Evolutionary conservation across 2,797 vertebrate genomes (phyloP).

Genomic region (Morelia viridis): DNA sequence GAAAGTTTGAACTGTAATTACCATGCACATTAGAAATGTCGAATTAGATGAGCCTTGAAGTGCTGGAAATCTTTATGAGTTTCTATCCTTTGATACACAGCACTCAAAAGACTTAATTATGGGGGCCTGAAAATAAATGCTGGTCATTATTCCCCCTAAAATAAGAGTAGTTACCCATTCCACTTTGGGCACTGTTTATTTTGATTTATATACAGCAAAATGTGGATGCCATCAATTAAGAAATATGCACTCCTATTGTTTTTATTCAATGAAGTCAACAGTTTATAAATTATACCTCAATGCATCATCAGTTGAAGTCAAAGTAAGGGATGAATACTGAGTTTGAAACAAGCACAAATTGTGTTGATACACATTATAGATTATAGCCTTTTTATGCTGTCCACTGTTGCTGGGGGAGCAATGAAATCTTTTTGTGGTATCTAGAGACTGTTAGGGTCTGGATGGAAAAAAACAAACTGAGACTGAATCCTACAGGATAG

Average conservation of each 20-base stretch:
- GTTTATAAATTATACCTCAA: neutral
- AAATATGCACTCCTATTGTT: neutral
- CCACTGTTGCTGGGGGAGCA: too few species aligned
- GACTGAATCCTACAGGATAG: too few species aligned
- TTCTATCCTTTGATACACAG: neutral
- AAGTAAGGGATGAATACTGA: neutral
- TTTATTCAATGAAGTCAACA: neutral
- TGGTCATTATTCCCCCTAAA: neutral
- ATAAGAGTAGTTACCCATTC: neutral
- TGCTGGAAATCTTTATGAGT: neutral
- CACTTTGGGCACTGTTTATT: neutral
- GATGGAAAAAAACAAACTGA: too few species aligned
- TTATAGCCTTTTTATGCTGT: neutral
- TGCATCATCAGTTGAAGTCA: neutral
- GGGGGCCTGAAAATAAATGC: neutral
- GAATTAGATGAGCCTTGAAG: neutral
- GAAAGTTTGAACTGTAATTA: neutral
- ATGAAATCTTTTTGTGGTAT: too few species aligned
- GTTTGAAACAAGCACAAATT: neutral
- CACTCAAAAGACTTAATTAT: neutral
- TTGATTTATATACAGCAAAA: neutral
- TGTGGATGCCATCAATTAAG: too few species aligned
- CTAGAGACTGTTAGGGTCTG: too few species aligned
- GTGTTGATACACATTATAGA: neutral
- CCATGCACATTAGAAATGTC: neutral